These are phyloP conservation scores for Pungitius pungitius DNA, from an alignment of 2,113 vertebrate genomes.

Conservation along the genomic window DNA sequence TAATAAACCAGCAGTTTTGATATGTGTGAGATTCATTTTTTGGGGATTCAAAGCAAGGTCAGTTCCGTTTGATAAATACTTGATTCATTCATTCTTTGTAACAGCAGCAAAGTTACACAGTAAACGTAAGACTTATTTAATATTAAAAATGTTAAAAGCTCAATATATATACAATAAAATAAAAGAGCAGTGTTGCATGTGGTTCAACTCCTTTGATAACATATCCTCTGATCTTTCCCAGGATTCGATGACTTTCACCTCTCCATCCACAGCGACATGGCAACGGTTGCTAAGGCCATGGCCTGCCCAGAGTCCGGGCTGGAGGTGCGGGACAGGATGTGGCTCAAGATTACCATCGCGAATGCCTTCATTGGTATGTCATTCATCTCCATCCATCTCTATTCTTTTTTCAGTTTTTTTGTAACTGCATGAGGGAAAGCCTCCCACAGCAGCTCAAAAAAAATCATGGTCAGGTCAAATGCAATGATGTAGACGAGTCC, in stretches of 20 bases:
- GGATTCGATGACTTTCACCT: slow-evolving; percentile 99
- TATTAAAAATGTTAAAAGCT: no score
- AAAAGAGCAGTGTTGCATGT: neutral
- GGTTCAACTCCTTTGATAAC: neutral
- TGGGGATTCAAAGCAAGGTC: neutral
- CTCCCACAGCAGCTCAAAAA: neutral
- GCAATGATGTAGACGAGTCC: neutral
- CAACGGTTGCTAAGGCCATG: slow-evolving; percentile 97
- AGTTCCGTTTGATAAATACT: no score
- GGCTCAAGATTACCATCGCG: slow-evolving; percentile 82
- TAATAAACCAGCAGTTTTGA: neutral
- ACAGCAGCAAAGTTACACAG: no score
- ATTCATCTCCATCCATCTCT: neutral
- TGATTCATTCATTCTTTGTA: no score
- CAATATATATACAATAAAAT: no score
- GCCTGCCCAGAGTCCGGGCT: slow-evolving; percentile 95
- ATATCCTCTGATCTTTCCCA: slow-evolving; percentile 61
- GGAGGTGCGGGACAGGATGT: slow-evolving; percentile 95
- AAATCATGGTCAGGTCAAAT: neutral
- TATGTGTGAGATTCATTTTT: neutral
- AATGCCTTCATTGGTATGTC: slow-evolving; percentile 81
- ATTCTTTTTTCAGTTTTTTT: neutral
- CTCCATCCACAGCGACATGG: slow-evolving; percentile 98
- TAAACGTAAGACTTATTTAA: no score
- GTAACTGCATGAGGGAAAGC: neutral